Evolutionary conservation across 2,113 vertebrate genomes (phyloP), one percentile per base, ranked within the genome.

Genomic region (Hemiscyllium ocellatum): DNA sequence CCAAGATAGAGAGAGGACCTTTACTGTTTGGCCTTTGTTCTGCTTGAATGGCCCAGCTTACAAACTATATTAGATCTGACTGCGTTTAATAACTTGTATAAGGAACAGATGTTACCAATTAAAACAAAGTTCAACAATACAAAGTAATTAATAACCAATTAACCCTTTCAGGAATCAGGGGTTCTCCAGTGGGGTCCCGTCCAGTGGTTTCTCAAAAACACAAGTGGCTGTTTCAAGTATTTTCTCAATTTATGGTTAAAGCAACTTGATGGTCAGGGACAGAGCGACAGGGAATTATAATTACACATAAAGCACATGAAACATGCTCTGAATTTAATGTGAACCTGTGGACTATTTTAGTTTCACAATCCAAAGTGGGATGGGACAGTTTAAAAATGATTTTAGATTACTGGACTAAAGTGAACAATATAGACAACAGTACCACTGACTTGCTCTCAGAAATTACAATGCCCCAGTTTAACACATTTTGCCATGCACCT

Each of bases 31-130:
- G 80, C 80, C 80, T 83, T 37, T 42, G 80, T 83, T 83, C 17
- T 37, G 80, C 80, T 83, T 61, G 52, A 90, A 61, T 17, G 26
- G 24, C 13, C 26, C 87, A 90, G 87, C 87, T 90, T 90, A 29
- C 52, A 56, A 12, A 56, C 26, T 56, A 26, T 90, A 90, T 90
- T 90, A 90, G 87, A 90, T 90, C 52, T 90, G 87, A 90, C 87
- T 90, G 50, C 87, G 29, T 90, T 90, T 61, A 90, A 90, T 90
- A 61, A 26, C 50, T 29, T 90, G 87, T 33, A 90, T 61, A 56
- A 33, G 52, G 52, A 52, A 61, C 87, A 90, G 87, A 61, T 90
- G 87, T 90, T 90, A 61, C 87, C 33, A 90, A 90, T 90, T 90
- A 90, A 90, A 90, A 61, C 29, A 33, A 56, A 90, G 87, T 56